Conservation (phyloP, 2,888 invertebrate genomes). For the Dasypolia templi region DNA sequence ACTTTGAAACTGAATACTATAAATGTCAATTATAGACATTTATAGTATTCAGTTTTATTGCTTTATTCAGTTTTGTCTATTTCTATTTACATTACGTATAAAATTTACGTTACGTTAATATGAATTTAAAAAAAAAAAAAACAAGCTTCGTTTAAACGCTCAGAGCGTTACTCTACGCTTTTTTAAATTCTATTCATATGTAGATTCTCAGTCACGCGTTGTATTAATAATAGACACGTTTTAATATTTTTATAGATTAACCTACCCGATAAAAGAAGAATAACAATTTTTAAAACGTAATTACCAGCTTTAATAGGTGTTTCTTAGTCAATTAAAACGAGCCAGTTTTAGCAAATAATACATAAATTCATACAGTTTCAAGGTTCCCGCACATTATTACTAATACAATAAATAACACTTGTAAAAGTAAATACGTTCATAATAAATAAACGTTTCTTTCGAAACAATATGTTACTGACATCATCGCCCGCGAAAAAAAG, state of each 20-base stretch:
- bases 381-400: constrained; percentile 9
- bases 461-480: constrained; percentile 33
- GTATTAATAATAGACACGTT: constrained; percentile 27
- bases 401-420: constrained; percentile 31
- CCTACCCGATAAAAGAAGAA: constrained; percentile 8
- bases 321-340: constrained; percentile 13
- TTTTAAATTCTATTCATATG: constrained; percentile 17
- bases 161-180: background rate
- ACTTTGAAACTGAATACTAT: no score
- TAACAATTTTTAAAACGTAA: constrained; percentile 35
- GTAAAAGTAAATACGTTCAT: constrained; percentile 24
- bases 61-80: background rate
- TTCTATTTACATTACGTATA: constrained; percentile 4
- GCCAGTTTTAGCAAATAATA: constrained; percentile 6
- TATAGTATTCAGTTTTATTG: background rate
- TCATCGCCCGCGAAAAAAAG: constrained; percentile 27
- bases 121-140: background rate
- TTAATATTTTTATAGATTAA: constrained; percentile 30
- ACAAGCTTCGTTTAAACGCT: constrained; percentile 3
- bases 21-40: no score
- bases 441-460: constrained; percentile 38
- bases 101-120: background rate
- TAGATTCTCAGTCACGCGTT: constrained; percentile 27
- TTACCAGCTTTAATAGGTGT: constrained; percentile 9
- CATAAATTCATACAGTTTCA: constrained; percentile 13